Conservation (phyloP, 2,888 invertebrate genomes). For the Encarsia formosa region DNA sequence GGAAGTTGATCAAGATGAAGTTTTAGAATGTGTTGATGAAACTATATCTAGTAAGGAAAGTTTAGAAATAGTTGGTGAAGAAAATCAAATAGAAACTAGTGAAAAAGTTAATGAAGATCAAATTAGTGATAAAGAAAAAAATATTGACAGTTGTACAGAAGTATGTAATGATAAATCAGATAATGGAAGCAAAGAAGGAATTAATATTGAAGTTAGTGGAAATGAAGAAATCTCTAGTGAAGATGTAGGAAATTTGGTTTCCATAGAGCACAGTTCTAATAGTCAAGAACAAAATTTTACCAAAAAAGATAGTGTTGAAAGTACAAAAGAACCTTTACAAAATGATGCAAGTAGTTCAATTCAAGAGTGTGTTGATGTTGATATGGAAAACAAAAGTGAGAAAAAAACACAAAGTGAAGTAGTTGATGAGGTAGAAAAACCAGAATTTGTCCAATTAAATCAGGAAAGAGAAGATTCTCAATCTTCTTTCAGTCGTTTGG, state of each 20-base stretch:
- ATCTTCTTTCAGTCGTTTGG: too few relatives aligned
- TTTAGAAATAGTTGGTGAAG: background rate
- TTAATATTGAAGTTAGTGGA: too few relatives aligned
- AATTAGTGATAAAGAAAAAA: background rate
- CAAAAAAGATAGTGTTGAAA: background rate
- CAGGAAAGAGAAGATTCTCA: conserved; percentile 41
- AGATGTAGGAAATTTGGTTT: conserved; percentile 38
- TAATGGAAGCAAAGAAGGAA: background rate
- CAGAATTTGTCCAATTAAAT: conserved; percentile 46
- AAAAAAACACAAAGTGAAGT: conserved; percentile 35
- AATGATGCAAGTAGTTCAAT: conserved; percentile 33
- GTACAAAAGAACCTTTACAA: background rate
- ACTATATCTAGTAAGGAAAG: conserved; percentile 24
- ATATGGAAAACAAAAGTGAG: conserved; percentile 28
- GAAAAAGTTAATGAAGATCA: background rate
- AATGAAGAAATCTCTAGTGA: conserved; percentile 38
- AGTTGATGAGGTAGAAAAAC: conserved; percentile 41
- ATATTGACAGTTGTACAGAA: background rate
- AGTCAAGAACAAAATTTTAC: background rate
- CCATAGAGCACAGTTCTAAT: conserved; percentile 30
- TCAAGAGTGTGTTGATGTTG: conserved; percentile 32
- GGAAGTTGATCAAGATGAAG: conserved; percentile 27
- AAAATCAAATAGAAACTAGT: background rate
- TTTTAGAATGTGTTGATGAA: background rate
- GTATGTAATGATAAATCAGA: background rate